Percentiles rank a stretch among this genome's conserved stretches.
Conservation (phyloP, 2,113 vertebrate genomes). For the Equus quagga region DNA sequence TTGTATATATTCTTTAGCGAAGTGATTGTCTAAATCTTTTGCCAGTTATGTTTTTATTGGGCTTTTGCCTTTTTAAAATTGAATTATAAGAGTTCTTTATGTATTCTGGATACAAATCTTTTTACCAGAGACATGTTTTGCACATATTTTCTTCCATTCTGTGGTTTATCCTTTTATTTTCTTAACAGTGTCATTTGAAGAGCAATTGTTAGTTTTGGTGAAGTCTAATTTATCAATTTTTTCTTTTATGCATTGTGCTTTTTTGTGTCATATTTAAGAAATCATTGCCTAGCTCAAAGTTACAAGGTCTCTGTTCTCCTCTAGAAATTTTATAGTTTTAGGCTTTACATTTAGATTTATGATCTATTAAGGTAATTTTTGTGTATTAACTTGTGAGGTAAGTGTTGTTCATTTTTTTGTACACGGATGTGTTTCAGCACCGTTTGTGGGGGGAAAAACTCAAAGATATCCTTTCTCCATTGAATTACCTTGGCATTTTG, state of each 20-base stretch:
- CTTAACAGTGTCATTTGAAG: background rate
- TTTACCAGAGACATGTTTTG: background rate
- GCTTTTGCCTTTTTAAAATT: background rate
- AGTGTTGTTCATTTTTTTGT: background rate
- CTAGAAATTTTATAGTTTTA: background rate
- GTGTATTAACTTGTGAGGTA: background rate
- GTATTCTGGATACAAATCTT: background rate
- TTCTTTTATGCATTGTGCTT: background rate
- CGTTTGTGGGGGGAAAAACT: background rate
- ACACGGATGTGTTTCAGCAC: background rate
- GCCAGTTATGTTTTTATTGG: constrained; percentile 9
- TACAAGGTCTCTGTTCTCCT: background rate
- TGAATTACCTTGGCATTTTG: background rate
- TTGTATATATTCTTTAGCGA: background rate
- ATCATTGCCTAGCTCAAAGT: background rate
- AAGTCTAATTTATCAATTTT: background rate
- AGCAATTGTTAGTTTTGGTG: constrained; percentile 29
- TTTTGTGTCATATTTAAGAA: background rate
- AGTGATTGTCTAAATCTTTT: background rate
- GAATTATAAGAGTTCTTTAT: constrained; percentile 12
- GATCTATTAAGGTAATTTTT: background rate
- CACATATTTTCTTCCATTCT: background rate
- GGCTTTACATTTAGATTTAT: background rate
- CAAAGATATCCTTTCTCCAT: background rate
- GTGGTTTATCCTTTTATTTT: background rate